These are phyloP conservation scores for Temnothorax ravouxi DNA, from an alignment of 2,888 invertebrate genomes.

Conservation along the genomic window DNA sequence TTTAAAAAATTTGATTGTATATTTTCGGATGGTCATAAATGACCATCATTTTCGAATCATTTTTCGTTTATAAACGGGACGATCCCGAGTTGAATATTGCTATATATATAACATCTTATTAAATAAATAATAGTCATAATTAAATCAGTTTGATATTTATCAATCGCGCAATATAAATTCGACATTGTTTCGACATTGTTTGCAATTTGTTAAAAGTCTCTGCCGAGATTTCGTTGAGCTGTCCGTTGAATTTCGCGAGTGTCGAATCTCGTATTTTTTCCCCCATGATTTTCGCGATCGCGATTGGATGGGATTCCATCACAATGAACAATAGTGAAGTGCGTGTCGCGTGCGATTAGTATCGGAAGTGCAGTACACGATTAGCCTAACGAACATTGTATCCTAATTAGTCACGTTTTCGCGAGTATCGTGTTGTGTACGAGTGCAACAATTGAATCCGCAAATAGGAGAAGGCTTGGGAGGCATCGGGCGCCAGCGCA, in stretches of 20 bases:
- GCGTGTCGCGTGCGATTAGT: not conserved
- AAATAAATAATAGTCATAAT: not conserved
- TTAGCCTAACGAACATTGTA: not conserved
- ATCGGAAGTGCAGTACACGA: not conserved
- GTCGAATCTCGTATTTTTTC: not conserved
- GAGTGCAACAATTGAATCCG: not conserved
- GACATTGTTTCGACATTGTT: not conserved
- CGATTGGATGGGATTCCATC: not conserved
- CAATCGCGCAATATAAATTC: not conserved
- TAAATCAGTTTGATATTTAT: not conserved
- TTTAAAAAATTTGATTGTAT: not conserved
- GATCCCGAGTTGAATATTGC: not conserved
- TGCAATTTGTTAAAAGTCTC: not conserved
- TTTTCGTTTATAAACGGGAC: not conserved
- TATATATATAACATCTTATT: not conserved
- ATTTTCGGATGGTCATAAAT: not conserved
- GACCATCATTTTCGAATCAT: not conserved
- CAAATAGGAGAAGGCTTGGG: not conserved
- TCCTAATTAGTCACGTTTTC: not conserved
- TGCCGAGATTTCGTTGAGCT: not conserved
- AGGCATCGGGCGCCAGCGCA: not conserved
- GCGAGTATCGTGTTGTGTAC: not conserved
- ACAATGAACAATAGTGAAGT: not conserved
- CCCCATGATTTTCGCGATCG: not conserved
- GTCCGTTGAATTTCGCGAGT: not conserved